These are phyloP conservation scores for Pipistrellus nathusii DNA, from an alignment of 2,797 vertebrate genomes.

Conservation along the genomic window DNA sequence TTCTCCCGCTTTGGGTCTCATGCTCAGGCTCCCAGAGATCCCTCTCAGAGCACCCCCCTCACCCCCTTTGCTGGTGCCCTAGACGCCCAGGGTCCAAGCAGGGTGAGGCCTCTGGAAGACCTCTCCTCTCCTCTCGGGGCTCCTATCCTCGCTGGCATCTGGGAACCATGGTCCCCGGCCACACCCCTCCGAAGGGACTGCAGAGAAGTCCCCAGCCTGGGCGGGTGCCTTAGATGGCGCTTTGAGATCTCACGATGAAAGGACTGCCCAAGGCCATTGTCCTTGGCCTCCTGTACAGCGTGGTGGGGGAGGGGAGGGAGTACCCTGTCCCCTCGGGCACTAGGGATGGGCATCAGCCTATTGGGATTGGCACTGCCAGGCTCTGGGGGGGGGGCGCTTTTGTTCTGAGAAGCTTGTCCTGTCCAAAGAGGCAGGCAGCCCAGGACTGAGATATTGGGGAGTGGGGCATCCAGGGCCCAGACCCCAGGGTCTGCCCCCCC, in stretches of 20 bases:
- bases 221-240: conserved; percentile 79
- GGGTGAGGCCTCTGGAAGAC: conserved; percentile 41
- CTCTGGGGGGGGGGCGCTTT: conserved; percentile 13
- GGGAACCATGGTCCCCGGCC: conserved; percentile 76
- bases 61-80: neutral
- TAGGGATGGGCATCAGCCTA: conserved; percentile 26
- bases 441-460: neutral
- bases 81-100: conserved; percentile 30
- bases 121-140: conserved; percentile 30
- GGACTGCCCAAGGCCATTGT: conserved; percentile 79
- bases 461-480: conserved; percentile 20
- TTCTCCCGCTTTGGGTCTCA: neutral
- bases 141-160: conserved; percentile 80
- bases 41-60: neutral
- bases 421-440: neutral
- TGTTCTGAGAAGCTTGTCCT: neutral
- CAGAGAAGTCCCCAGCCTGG: conserved; percentile 81
- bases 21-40: neutral
- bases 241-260: conserved; percentile 84
- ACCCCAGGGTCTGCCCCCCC: conserved; percentile 68
- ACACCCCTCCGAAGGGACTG: conserved; percentile 82
- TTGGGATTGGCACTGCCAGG: conserved; percentile 11
- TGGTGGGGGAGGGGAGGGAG: conserved; percentile 46
- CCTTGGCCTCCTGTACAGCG: conserved; percentile 80
- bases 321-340: conserved; percentile 67